phyloP scores from a whole-genome alignment of 2,888 invertebrate genomes.

The Phragmatobia fuliginosa region DNA sequence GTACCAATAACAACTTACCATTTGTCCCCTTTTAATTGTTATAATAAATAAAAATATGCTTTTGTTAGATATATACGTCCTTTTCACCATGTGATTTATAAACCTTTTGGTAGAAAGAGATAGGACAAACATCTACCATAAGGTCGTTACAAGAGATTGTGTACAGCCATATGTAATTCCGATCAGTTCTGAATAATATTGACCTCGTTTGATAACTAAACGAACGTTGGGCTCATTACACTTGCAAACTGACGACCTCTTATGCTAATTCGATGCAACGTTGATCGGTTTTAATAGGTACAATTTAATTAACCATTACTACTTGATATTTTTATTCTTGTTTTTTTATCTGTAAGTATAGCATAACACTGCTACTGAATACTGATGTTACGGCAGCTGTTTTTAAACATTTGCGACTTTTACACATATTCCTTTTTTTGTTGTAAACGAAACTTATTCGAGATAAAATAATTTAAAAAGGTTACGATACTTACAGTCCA shows the following conservation, averaged over 20 bases:
- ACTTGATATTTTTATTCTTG: not conserved
- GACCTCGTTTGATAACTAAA: conserved; percentile 56
- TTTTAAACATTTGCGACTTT: too few species aligned
- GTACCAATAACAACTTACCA: too few species aligned
- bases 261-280: conserved; percentile 48
- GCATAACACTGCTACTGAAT: too few species aligned
- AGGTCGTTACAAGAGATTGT: conserved; percentile 15
- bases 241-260: conserved; percentile 55
- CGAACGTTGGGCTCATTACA: conserved; percentile 50
- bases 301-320: conserved; percentile 11
- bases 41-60: not conserved
- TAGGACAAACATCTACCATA: not conserved
- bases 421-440: too few species aligned
- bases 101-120: too few species aligned
- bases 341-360: not conserved
- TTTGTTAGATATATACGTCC: too few species aligned
- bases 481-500: too few species aligned
- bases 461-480: too few species aligned
- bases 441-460: too few species aligned
- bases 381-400: too few species aligned
- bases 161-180: not conserved
- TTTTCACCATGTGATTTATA: not conserved
- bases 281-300: conserved; percentile 44
- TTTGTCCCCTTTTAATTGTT: too few species aligned
- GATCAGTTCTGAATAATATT: conserved; percentile 18